Evolutionary conservation across 2,797 vertebrate genomes (phyloP).

Genomic region (Coreius guichenoti): DNA sequence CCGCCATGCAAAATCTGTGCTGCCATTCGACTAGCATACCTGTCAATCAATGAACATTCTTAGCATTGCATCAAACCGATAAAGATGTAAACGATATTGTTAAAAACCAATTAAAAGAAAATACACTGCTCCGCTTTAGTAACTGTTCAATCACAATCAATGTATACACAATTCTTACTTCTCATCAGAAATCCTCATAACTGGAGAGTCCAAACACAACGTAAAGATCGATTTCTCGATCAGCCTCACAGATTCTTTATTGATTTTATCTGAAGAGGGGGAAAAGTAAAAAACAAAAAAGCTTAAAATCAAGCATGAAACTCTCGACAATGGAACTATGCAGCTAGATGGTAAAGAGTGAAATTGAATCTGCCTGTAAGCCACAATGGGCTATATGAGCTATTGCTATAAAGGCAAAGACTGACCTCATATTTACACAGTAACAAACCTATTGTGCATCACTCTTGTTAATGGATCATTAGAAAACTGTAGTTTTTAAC

Average conservation of each 20-base stretch:
- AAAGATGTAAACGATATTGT: background rate
- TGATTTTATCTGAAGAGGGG: conserved; percentile 78
- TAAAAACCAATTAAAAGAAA: background rate
- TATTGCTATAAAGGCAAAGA: background rate
- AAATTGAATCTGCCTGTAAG: background rate
- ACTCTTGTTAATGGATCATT: background rate
- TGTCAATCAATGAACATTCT: conserved; percentile 62
- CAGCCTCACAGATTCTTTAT: conserved; percentile 82
- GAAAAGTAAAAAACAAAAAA: background rate
- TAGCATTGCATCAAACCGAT: background rate
- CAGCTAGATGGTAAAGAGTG: background rate
- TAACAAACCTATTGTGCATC: background rate
- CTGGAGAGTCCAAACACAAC: conserved; percentile 83
- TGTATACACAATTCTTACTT: conserved; percentile 67
- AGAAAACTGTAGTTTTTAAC: background rate
- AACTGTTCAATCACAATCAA: background rate
- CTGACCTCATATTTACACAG: too few relatives aligned
- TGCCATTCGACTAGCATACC: conserved; percentile 85
- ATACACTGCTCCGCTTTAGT: background rate
- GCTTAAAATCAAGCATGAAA: background rate
- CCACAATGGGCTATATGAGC: background rate
- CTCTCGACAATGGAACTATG: background rate
- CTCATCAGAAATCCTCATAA: conserved; percentile 85
- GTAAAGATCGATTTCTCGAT: conserved; percentile 84
- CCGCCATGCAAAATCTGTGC: conserved; percentile 86